Evolutionary conservation across 2,888 invertebrate species (phyloP).

Genomic region (Harmothoe impar): DNA sequence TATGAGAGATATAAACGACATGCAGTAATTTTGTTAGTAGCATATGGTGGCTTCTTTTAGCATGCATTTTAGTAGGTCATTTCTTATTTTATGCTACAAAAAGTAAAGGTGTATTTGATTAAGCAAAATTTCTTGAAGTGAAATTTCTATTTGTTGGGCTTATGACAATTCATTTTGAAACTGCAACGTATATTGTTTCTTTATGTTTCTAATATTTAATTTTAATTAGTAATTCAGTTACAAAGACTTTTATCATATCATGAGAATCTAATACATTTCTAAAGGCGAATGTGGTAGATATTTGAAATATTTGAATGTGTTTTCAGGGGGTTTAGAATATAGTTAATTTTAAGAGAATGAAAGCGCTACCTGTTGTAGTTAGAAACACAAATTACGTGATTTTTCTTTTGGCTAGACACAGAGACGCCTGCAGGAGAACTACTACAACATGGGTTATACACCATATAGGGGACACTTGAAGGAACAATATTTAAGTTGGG

Average conservation of each 20-base stretch:
- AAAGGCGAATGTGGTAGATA: too few species aligned
- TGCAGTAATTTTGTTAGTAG: conserved; percentile 55
- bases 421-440: conserved; percentile 8
- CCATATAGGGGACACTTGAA: conserved; percentile 35
- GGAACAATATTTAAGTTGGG: conserved; percentile 38
- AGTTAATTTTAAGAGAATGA: background rate
- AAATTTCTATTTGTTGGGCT: conserved; percentile 43
- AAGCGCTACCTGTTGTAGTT: background rate
- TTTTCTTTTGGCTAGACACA: conserved; percentile 7
- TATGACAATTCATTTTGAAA: background rate
- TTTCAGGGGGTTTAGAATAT: conserved; percentile 14
- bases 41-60: background rate
- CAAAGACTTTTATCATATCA: too few species aligned
- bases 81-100: background rate
- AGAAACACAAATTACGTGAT: conserved; percentile 29
- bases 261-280: too few species aligned
- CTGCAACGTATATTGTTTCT: background rate
- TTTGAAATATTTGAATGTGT: background rate
- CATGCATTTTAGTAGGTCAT: conserved; percentile 50
- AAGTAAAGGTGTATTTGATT: conserved; percentile 8
- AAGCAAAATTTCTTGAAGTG: conserved; percentile 61
- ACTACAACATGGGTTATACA: conserved; percentile 37
- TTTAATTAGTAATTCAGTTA: too few species aligned
- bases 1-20: background rate
- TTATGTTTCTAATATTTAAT: too few species aligned